These are phyloP conservation scores for Helostoma temminkii DNA, from an alignment of 2,797 vertebrate genomes.

Conservation along the genomic window DNA sequence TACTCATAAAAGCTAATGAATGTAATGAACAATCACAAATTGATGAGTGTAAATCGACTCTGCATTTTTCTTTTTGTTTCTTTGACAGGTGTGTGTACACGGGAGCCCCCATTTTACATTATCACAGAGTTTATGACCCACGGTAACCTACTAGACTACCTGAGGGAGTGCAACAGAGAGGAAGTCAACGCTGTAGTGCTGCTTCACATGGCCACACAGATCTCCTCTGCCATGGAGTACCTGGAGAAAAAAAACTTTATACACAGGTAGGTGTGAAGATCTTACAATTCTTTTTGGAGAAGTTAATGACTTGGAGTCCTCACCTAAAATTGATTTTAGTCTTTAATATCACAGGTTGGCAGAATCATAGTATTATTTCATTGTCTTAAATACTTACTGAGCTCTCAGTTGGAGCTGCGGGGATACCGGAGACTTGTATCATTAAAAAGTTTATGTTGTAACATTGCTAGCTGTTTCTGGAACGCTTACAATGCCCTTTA, in stretches of 20 bases:
- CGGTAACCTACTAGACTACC: constrained; percentile 96
- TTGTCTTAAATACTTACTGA: background rate
- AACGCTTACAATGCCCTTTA: constrained; percentile 42
- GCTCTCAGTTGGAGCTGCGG: background rate
- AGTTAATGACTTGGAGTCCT: background rate
- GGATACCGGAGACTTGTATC: constrained; percentile 17
- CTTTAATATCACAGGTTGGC: background rate
- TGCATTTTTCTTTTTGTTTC: background rate
- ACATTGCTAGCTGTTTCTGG: constrained; percentile 56
- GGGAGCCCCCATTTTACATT: constrained; percentile 98
- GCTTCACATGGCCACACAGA: constrained; percentile 99
- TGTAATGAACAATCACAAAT: background rate
- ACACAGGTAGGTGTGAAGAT: constrained; percentile 86
- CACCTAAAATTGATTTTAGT: background rate
- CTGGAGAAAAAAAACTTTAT: constrained; percentile 99
- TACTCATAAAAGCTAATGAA: background rate
- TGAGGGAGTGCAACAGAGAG: constrained; percentile 95
- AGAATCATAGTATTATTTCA: background rate
- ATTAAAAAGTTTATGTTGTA: constrained; percentile 42
- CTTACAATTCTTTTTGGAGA: background rate
- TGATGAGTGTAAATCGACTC: background rate
- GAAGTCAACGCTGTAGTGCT: constrained; percentile 98
- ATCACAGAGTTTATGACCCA: constrained; percentile 99
- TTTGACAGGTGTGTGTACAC: constrained; percentile 93
- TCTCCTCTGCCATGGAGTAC: constrained; percentile 99